A percentile compares a stretch with the other conserved stretches of the same genome.
These are phyloP conservation scores for Gallinago undulata DNA, from an alignment of 2,113 vertebrate genomes.

Conservation along the genomic window DNA sequence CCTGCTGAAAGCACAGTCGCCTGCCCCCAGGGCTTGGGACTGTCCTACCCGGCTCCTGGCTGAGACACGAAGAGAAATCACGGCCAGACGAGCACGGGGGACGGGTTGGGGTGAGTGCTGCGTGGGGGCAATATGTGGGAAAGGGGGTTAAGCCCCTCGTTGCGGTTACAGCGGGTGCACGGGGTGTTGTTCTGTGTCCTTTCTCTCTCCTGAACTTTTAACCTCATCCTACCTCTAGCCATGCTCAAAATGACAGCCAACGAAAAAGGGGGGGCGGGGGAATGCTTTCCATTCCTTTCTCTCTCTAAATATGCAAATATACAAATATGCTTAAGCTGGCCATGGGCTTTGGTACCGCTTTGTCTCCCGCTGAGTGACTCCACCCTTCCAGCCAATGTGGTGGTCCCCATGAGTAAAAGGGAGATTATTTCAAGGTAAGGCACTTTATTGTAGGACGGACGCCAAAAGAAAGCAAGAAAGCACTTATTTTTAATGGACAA, in stretches of 20 bases:
- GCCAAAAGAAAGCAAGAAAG: background rate
- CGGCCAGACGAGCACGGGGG: background rate
- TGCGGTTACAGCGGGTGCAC: background rate
- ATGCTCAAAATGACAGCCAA: conserved; percentile 36
- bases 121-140: background rate
- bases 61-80: background rate
- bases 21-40: background rate
- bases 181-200: background rate
- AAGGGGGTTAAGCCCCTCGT: background rate
- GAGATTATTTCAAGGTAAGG: background rate
- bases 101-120: background rate
- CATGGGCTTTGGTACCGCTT: background rate
- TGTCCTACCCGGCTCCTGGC: background rate
- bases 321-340: background rate
- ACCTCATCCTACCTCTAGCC: conserved; percentile 54
- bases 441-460: background rate
- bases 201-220: conserved; percentile 48
- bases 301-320: conserved; percentile 42
- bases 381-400: background rate
- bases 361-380: background rate
- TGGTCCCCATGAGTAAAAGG: background rate
- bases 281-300: conserved; percentile 45
- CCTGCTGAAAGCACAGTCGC: background rate
- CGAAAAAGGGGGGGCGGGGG: background rate
- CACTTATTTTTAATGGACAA: background rate